A percentile compares a stretch with the other conserved stretches of the same genome.
These are phyloP conservation scores for Ylistrum balloti DNA, from an alignment of 1,140 invertebrate genomes.

Conservation along the genomic window DNA sequence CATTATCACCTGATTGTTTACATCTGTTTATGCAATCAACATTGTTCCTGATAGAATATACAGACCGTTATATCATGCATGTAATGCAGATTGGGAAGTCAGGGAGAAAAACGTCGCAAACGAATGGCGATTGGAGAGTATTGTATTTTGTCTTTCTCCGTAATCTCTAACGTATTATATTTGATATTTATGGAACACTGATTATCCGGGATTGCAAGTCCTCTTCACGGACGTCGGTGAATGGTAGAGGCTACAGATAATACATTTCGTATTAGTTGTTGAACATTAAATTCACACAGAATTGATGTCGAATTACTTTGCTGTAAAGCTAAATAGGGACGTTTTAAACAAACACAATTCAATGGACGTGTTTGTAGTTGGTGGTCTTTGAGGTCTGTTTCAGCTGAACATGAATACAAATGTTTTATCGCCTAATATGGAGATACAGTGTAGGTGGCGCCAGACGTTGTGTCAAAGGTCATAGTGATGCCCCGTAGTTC, in stretches of 20 bases:
- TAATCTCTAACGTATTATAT: too few species aligned
- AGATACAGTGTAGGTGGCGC: slow-evolving; percentile 13
- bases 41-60: too few species aligned
- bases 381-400: slow-evolving; percentile 9
- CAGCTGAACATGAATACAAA: not conserved
- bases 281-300: not conserved
- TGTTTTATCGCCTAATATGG: slow-evolving; percentile 23
- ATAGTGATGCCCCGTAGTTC: slow-evolving; percentile 37
- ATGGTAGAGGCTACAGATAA: not conserved
- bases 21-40: too few species aligned
- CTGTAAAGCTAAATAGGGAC: not conserved
- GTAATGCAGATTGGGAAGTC: too few species aligned
- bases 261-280: not conserved
- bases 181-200: too few species aligned
- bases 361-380: slow-evolving; percentile 13
- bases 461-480: slow-evolving; percentile 37
- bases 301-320: not conserved
- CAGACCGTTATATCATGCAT: too few species aligned
- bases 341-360: slow-evolving; percentile 22
- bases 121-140: too few species aligned
- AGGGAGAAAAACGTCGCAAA: too few species aligned
- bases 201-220: too few species aligned
- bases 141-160: too few species aligned
- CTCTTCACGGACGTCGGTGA: not conserved
- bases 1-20: not conserved